phyloP scores from a whole-genome alignment of 2,797 vertebrate species.

The Peromyscus attwateri region DNA sequence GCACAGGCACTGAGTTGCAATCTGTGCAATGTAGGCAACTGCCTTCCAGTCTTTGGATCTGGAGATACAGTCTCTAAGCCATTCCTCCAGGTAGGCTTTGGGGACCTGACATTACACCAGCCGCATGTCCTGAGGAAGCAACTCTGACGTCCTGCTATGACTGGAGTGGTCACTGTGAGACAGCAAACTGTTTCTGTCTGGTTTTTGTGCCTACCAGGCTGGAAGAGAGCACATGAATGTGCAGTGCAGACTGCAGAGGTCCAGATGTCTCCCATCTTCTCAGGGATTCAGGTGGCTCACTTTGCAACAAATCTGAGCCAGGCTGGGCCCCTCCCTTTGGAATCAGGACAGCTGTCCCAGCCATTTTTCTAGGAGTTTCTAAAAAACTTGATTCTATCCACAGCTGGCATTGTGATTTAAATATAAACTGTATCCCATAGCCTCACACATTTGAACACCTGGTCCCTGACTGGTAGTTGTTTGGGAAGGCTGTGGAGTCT shows the following conservation, averaged over 20 bases:
- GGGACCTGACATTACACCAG: background rate
- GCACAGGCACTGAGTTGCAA: background rate
- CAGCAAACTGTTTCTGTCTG: background rate
- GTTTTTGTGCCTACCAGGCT: background rate
- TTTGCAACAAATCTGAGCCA: background rate
- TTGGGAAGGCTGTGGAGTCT: background rate
- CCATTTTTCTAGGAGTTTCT: background rate
- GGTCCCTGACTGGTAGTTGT: background rate
- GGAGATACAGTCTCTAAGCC: background rate
- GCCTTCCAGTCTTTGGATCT: accelerated
- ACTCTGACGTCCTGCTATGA: background rate
- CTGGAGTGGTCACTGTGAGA: accelerated
- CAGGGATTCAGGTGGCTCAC: background rate
- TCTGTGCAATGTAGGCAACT: accelerated
- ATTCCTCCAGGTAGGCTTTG: accelerated
- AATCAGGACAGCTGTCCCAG: background rate
- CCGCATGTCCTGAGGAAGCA: background rate
- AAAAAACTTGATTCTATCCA: background rate
- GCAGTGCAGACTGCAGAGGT: background rate
- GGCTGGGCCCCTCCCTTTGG: background rate
- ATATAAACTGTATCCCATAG: background rate
- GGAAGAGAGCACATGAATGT: background rate
- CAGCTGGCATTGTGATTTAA: background rate
- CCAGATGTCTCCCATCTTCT: background rate
- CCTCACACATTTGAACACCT: background rate